Percentiles rank a stretch among this genome's conserved stretches.
Evolutionary conservation across 2,888 invertebrate species (phyloP).

Genomic region (Drosophila cracens): DNA sequence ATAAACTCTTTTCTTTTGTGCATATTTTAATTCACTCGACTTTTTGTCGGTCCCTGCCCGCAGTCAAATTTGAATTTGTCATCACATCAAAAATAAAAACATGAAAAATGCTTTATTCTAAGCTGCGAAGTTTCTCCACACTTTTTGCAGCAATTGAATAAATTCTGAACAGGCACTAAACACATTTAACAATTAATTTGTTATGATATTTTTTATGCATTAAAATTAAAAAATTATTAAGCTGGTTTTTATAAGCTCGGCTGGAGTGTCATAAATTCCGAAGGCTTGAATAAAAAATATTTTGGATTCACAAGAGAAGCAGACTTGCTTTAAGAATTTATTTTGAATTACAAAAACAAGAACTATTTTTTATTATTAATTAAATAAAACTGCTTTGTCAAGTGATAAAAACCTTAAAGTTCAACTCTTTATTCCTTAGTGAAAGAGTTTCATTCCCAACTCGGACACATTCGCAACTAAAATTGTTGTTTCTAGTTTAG

Average conservation of each 20-base stretch:
- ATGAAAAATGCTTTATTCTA: not conserved
- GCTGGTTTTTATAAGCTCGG: not conserved
- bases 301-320: not conserved
- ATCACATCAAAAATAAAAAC: slow-evolving; percentile 12
- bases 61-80: slow-evolving; percentile 52
- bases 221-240: slow-evolving; percentile 1
- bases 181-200: slow-evolving; percentile 22
- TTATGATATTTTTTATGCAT: slow-evolving; percentile 1
- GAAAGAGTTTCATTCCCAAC: not conserved
- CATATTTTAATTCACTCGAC: slow-evolving; percentile 45
- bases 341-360: not conserved
- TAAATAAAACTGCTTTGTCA: not conserved
- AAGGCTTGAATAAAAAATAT: not conserved
- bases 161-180: slow-evolving; percentile 3
- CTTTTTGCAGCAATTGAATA: slow-evolving; percentile 13
- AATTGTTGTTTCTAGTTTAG: not conserved
- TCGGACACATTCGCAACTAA: not conserved
- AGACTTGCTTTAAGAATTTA: not conserved
- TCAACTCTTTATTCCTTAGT: not conserved
- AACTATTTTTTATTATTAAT: not conserved
- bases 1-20: slow-evolving; percentile 54
- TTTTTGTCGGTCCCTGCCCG: slow-evolving; percentile 28
- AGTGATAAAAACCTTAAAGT: not conserved
- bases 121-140: slow-evolving; percentile 18
- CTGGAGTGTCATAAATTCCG: not conserved